A percentile compares a stretch with the other conserved stretches of the same genome.
Evolutionary conservation across 2,888 invertebrate species (phyloP).

Genomic region (Hipparchia sbordonii): DNA sequence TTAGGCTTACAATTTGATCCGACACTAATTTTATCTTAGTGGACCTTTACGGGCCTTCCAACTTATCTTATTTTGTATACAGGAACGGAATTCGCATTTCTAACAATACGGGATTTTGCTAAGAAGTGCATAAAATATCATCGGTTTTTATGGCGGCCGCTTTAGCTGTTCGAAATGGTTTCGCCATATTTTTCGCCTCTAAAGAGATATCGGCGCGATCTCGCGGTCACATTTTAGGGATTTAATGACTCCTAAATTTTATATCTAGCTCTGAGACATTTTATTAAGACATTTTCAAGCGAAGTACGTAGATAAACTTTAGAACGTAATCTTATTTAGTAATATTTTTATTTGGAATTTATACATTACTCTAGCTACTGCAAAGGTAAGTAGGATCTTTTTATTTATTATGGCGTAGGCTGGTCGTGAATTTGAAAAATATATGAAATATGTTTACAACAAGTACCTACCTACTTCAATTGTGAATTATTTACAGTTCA

Average conservation of each 20-base stretch:
- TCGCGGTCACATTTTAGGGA: conserved; percentile 46
- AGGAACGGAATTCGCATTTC: conserved; percentile 52
- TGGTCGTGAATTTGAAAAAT: neutral
- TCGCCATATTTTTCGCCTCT: conserved; percentile 49
- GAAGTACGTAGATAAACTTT: conserved; percentile 30
- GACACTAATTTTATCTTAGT: conserved; percentile 67
- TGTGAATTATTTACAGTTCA: no score
- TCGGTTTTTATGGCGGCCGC: conserved; percentile 52
- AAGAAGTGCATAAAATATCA: conserved; percentile 72
- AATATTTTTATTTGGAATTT: conserved; percentile 11
- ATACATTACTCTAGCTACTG: neutral
- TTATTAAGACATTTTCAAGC: conserved; percentile 42
- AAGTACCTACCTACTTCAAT: no score
- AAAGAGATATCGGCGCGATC: conserved; percentile 39
- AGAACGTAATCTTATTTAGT: conserved; percentile 19
- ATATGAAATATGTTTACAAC: neutral
- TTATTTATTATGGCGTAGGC: neutral
- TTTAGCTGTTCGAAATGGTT: conserved; percentile 47
- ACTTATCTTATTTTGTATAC: conserved; percentile 48
- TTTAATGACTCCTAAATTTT: conserved; percentile 42
- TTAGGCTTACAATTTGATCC: conserved; percentile 44
- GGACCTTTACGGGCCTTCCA: conserved; percentile 51
- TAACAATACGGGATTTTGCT: conserved; percentile 67
- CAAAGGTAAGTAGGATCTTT: neutral
- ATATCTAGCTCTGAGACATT: conserved; percentile 39